Evolutionary conservation across 1,140 invertebrate genomes (phyloP), one percentile per base, ranked within the genome.

Genomic region (Zaprionus kolodkinae): DNA sequence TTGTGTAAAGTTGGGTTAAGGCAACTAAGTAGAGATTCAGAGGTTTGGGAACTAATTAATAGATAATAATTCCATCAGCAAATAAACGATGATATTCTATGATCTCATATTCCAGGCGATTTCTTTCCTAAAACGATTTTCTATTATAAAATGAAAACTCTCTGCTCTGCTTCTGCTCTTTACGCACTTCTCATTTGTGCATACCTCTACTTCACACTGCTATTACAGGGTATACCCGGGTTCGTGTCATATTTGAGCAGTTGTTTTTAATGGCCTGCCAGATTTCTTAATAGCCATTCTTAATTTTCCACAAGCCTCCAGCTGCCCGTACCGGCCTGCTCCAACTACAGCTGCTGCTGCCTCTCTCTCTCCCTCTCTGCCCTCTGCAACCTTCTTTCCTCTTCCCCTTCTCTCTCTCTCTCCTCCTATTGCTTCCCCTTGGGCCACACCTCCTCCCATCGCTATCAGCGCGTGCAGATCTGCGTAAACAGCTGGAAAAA

Each of bases 211-310:
- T 25, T 17, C 1, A 6, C 4, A 21, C 25, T 4, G 0, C 33
- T 17, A 12, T 15, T 52, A 59, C 30, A 65, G 72, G 27, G 61
- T 45, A 75, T 50, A 3, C 12, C 25, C 21, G 48, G 33, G 12
- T 67, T 76, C 56, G 56, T 60, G 17, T 72, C 62, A 72, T 84
- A 66, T 72, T 76, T 66, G 38, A 48, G 56, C 73, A 66, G 27
- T 65, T 56, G 56, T 69, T 81, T 81, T 64, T 78, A 89, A 84
- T 73, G 74, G 85, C 78, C 78, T 80, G 80, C 74, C 84, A 84
- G 71, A 80, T 80, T 88, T 80, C 70, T 79, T 78, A 78, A 87
- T 87, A 78, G 79, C 77, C 79, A 75, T 72, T 78, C 79, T 80
- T 87, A 87, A 88, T 87, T 64, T 70, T 21, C 21, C 21, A 21